Conservation (phyloP, 1,140 invertebrate species). For the Colletes latitarsis region DNA sequence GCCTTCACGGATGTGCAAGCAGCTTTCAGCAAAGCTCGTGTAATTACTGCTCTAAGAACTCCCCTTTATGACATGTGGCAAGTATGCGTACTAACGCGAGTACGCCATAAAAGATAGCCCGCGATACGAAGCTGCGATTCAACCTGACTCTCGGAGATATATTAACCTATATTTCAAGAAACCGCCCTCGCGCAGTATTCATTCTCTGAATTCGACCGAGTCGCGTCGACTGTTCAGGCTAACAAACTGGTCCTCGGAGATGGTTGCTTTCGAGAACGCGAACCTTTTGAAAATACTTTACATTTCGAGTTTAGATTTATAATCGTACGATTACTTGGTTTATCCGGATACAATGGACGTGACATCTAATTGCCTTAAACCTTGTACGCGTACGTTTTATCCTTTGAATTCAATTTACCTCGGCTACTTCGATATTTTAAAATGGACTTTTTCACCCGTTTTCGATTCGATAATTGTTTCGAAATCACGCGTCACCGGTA, state of each 20-base stretch:
- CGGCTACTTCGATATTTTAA: background rate
- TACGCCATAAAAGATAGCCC: constrained; percentile 28
- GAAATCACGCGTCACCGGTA: constrained; percentile 16
- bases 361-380: no score
- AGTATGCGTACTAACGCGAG: background rate
- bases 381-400: background rate
- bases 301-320: no score
- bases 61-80: constrained; percentile 24
- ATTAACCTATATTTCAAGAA: constrained; percentile 37
- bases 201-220: background rate
- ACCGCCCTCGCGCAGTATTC: background rate
- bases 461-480: constrained; percentile 20
- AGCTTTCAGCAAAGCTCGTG: constrained; percentile 32
- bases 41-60: constrained; percentile 50
- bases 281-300: no score
- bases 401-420: background rate
- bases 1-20: constrained; percentile 42
- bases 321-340: background rate
- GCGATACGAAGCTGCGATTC: constrained; percentile 20
- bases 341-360: no score
- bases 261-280: background rate
- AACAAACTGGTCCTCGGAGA: background rate
- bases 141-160: constrained; percentile 24
- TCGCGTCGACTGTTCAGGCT: background rate
- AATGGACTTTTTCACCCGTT: background rate